These are phyloP conservation scores for Magallana gigas DNA, from an alignment of 1,140 invertebrate genomes.

Conservation along the genomic window DNA sequence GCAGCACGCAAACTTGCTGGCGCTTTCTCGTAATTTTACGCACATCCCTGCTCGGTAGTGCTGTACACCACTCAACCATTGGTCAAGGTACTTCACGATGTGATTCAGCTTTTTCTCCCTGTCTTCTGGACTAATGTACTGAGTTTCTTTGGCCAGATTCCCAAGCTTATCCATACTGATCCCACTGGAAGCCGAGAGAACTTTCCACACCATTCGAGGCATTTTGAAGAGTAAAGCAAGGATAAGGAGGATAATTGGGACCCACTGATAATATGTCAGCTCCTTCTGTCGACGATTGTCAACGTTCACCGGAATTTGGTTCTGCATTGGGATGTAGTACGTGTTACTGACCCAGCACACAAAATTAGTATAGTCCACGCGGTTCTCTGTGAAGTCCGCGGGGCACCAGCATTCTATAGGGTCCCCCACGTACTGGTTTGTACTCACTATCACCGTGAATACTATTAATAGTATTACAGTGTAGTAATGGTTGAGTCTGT, in stretches of 20 bases:
- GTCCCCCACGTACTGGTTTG: conserved; percentile 93
- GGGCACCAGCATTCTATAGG: conserved; percentile 77
- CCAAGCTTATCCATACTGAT: conserved; percentile 79
- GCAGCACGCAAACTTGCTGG: conserved; percentile 68
- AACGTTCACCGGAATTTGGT: conserved; percentile 66
- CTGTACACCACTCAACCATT: conserved; percentile 71
- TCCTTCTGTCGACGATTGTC: conserved; percentile 56
- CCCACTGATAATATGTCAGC: conserved; percentile 73
- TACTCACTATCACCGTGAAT: conserved; percentile 86
- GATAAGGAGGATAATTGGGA: conserved; percentile 83
- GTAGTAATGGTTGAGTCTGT: conserved; percentile 80
- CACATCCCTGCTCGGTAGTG: conserved; percentile 69
- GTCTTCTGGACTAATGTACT: conserved; percentile 65
- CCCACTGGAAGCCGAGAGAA: conserved; percentile 58
- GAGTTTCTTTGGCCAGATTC: conserved; percentile 80
- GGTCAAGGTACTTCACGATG: conserved; percentile 75
- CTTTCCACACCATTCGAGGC: conserved; percentile 83
- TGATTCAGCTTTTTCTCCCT: conserved; percentile 74
- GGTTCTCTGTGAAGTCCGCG: conserved; percentile 74
- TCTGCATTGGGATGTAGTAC: conserved; percentile 76
- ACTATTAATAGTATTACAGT: conserved; percentile 80
- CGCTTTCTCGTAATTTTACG: conserved; percentile 68
- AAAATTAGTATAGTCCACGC: conserved; percentile 77
- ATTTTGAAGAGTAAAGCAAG: conserved; percentile 98
- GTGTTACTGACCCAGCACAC: conserved; percentile 79